Evolutionary conservation across 2,797 vertebrate species (phyloP), one percentile per base, ranked within the genome.

Genomic region (Acropternis orthonyx): DNA sequence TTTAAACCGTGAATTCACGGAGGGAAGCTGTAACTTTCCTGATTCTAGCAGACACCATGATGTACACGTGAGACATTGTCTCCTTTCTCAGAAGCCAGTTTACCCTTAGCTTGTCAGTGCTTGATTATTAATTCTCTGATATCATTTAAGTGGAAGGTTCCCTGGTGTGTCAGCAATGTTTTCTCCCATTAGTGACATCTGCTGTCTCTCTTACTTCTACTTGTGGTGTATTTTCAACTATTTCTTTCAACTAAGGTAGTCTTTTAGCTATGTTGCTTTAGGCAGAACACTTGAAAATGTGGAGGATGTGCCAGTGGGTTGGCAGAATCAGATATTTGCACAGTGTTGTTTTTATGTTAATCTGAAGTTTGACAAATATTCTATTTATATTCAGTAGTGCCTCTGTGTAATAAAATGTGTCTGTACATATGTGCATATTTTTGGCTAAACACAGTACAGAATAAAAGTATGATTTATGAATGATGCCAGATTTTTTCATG

Each of bases 351-450:
- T 89, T 89, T 63, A 75, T 10, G 5, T 71, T 87, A 84, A 74
- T 89, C 39, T 89, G 78, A 91, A 83, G 54, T 88, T 85, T 93
- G 78, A 72, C 73, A 88, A 89, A 93, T 74, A 48, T 11, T 79
- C 89, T 85, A 18, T 89, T 94, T 79, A 48, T 80, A 80, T 85
- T 88, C 82, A 78, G 48, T 48, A 68, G 23, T 43, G 58, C 49
- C 20, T 83, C 67, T 85, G 56, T 88, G 44, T 77, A 66, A 79
- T 69, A 85, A 88, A 88, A 92, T 52, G 14, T 56, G 36, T 34
- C 73, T 69, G 55, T 66, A 78, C n/a, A 30, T 73, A 84, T 54
- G 83, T 86, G 71, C 72, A 72, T 80, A 80, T 77, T 88, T 93
- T 74, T 85, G 43, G 10, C 36, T 88, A 77, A 85, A 77, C 39